Base-by-base conservation (phyloP, 2,797 vertebrate species). In the Sebastes cheni region DNA sequence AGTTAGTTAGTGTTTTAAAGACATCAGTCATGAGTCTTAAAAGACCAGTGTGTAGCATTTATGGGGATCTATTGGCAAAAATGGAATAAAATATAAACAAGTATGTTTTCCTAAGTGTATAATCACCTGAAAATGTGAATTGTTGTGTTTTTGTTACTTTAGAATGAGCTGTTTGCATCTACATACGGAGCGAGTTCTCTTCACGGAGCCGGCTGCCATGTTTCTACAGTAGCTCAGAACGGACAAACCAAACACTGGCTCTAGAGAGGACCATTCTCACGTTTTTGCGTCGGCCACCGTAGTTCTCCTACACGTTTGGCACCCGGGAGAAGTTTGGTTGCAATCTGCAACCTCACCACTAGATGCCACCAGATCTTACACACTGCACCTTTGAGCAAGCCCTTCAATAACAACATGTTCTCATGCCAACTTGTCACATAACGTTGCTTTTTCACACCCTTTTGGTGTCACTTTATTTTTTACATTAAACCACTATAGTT, bases 281-380 rank as follows among this genome's bases (percentile, higher is more conserved):
- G 0, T 50, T 50, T n/a, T 50, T 20, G 46, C 0, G 46, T 50
- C 18, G 8, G 0, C 18, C 18, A 50, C 46, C 18, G 0, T 52
- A n/a, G 46, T 50, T 50, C 16, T 50, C 18, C 0, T 52, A 50
- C 42, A 50, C 16, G 16, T 20, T 50, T 50, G 16, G 46, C 18
- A 50, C 46, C 46, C 0, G 1, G 46, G 7, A 0, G 46, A 50
- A 50, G 18, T 50, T 50, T 50, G 46, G 46, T 50, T 20, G 46
- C 8, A 50, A n/a, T 50, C 18, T 50, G 46, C 46, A 20, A 20
- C 46, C 46, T 50, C 46, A 50, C 46, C 46, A 20, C 46, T n/a
- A 50, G 18, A 50, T 50, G 4, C 3, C 0, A 2, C 18, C 46
- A 50, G 8, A 50, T 50, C 46, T 20, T 50, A 50, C 18, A 50